A percentile compares a stretch with the other conserved stretches of the same genome.
phyloP scores from a whole-genome alignment of 1,140 invertebrate species.

The Bombyx mandarina region DNA sequence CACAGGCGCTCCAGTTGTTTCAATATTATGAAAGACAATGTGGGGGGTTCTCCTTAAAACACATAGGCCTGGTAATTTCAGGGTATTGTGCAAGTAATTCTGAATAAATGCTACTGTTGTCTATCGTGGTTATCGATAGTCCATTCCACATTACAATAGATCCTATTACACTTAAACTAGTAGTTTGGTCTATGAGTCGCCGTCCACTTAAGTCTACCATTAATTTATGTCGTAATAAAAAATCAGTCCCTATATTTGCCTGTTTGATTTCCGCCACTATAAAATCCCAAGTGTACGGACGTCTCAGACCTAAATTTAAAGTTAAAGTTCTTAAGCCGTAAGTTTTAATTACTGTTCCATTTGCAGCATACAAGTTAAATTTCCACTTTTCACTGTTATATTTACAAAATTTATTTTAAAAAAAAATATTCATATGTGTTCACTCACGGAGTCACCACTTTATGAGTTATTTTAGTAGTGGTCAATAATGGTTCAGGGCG shows the following conservation, averaged over 20 bases:
- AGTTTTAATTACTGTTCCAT: background rate
- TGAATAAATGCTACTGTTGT: background rate
- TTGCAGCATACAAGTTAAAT: slow-evolving; percentile 2
- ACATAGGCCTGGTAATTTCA: slow-evolving; percentile 21
- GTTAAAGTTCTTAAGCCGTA: background rate
- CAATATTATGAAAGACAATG: slow-evolving; percentile 18
- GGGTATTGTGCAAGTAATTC: slow-evolving; percentile 17
- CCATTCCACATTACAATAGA: background rate
- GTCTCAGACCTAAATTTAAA: background rate
- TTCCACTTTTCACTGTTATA: background rate
- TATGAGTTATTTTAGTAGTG: no score
- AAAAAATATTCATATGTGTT: no score
- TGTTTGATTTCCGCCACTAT: background rate
- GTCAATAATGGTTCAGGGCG: no score
- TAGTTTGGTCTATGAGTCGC: background rate
- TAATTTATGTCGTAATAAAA: background rate
- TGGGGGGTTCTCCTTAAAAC: slow-evolving; percentile 3
- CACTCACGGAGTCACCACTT: no score
- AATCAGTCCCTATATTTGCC: background rate
- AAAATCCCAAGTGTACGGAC: background rate
- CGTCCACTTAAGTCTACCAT: slow-evolving; percentile 1
- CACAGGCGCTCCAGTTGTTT: slow-evolving; percentile 38
- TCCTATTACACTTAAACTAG: slow-evolving; percentile 2
- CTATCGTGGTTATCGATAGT: background rate
- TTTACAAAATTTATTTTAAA: no score